Base-by-base conservation (phyloP, 2,797 vertebrate genomes). In the Sebastes dallii region DNA sequence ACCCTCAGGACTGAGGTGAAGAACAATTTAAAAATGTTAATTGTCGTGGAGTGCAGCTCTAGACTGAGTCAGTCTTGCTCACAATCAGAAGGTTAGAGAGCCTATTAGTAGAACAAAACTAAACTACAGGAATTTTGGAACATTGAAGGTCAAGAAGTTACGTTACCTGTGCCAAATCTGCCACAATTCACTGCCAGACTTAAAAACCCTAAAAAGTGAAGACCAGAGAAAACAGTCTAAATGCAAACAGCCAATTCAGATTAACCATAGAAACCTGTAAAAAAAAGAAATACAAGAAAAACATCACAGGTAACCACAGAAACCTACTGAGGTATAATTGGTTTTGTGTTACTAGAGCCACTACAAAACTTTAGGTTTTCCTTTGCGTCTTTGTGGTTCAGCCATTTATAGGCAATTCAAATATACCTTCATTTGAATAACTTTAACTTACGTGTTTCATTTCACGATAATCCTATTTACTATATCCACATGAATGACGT, bases 1-100 rank as follows among this genome's bases (percentile, higher is more conserved):
- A 94, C 97, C 97, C 97, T 96, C 92, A 94, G 90, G 82, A 83
- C 95, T 95, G 72, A 36, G 6, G 27, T n/a, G 25, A 58, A 72
- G 27, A 80, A 81, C 61, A 78, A 77, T 58, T 39, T 6, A 2
- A 34, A 61, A 60, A 75, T 13, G 56, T 54, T 76, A 27, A 86
- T 5, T 30, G 36, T 56, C 20, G 61, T 0, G 3, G 11, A 71
- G 27, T 34, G 65, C 8, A 27, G 29, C 13, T 65, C 16, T 10
- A 39, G 34, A 58, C 12, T 10, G 6, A 75, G 36, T 56, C 46
- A 62, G 54, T 72, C 12, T 64, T 30, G 20, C 16, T 72, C 13
- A 80, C 7, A 64, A 77, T 66, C 5, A 71, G 82, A 69, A 75
- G 27, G 24, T 79, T n/a, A 60, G 34, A 73, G 20, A 67, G 14